A percentile compares a stretch with the other conserved stretches of the same genome.
Evolutionary conservation across 2,797 vertebrate genomes (phyloP).

Genomic region (Sebastes minor): DNA sequence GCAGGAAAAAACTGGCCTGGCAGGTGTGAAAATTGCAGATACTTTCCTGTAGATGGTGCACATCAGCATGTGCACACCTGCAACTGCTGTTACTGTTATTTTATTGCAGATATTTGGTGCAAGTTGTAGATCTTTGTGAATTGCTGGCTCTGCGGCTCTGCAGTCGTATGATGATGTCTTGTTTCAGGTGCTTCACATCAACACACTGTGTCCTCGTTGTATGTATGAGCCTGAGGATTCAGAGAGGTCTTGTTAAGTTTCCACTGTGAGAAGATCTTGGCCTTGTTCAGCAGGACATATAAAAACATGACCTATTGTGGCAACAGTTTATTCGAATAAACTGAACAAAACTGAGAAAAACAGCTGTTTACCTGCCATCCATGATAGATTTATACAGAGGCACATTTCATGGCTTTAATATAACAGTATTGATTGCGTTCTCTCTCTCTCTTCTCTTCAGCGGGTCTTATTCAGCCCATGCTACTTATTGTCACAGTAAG

Average conservation of each 20-base stretch:
- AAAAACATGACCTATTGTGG: neutral
- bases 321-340: neutral
- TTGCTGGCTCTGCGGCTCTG: neutral
- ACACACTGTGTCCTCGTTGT: neutral
- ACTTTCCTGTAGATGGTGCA: neutral
- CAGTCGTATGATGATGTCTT: neutral
- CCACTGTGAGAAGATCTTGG: neutral
- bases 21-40: neutral
- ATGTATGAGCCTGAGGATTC: neutral
- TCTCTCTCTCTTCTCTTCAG: conserved; percentile 51
- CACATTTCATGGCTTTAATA: neutral
- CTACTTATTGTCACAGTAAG: conserved; percentile 91
- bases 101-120: neutral
- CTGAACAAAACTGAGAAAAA: neutral
- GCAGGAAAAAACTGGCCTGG: neutral
- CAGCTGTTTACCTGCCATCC: neutral
- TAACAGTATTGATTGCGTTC: neutral
- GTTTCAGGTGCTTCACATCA: neutral
- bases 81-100: neutral
- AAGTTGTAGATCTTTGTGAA: neutral
- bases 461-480: conserved; percentile 84
- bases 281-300: neutral
- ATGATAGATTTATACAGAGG: neutral
- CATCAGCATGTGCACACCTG: neutral
- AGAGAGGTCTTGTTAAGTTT: neutral